Evolutionary conservation across 1,140 invertebrate genomes (phyloP).

Genomic region (Pteromalus puparum): DNA sequence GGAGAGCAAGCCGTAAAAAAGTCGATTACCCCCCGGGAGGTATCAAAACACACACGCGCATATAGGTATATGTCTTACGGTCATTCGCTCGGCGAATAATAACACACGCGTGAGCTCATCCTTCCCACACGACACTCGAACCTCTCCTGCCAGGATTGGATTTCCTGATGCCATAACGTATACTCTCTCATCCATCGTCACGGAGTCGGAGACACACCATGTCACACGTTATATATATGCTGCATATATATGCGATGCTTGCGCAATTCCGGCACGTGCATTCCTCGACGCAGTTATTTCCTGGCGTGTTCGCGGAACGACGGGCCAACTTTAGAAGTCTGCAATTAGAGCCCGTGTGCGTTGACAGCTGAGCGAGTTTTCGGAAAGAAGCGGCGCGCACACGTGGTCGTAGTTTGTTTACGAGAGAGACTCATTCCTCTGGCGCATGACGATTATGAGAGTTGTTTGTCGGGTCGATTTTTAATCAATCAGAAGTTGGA

Average conservation of each 20-base stretch:
- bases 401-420: too few relatives aligned
- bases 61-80: neutral
- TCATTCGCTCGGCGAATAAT: neutral
- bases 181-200: neutral
- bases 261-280: neutral
- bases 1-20: neutral
- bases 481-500: neutral
- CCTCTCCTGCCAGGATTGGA: neutral
- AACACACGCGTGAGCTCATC: neutral
- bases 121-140: neutral
- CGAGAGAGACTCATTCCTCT: too few relatives aligned
- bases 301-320: neutral
- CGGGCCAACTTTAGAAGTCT: neutral
- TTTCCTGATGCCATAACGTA: neutral
- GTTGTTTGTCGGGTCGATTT: too few relatives aligned
- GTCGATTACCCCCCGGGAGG: neutral
- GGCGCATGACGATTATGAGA: too few relatives aligned
- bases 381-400: too few relatives aligned
- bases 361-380: too few relatives aligned
- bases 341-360: neutral
- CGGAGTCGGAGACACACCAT: neutral
- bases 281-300: neutral
- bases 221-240: too few relatives aligned
- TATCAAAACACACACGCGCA: neutral
- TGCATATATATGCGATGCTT: neutral